phyloP scores from a whole-genome alignment of 1,140 invertebrate species.

The Pseudomyrmex gracilis region DNA sequence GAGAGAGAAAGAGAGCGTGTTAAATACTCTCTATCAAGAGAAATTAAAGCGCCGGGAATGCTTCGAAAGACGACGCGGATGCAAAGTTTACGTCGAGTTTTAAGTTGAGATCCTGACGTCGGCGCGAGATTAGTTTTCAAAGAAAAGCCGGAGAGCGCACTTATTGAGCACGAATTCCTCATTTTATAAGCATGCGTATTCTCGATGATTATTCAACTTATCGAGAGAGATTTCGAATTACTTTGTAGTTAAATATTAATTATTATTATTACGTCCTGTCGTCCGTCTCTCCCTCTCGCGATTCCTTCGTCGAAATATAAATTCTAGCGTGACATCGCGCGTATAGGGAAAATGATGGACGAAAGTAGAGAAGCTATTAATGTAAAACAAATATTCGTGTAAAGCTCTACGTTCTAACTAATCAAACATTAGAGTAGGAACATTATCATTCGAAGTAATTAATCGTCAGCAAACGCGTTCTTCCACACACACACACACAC shows the following conservation, averaged over 20 bases:
- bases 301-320: no score
- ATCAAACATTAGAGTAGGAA: no score
- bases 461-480: no score
- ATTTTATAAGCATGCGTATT: not conserved
- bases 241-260: not conserved
- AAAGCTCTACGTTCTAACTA: no score
- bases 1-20: not conserved
- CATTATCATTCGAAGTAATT: no score
- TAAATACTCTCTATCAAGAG: constrained; percentile 35
- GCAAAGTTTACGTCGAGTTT: constrained; percentile 20
- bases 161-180: not conserved
- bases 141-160: not conserved
- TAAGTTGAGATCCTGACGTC: not conserved
- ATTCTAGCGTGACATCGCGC: no score
- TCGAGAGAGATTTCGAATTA: not conserved
- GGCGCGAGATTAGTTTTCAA: constrained; percentile 11
- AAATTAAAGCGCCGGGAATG: constrained; percentile 32
- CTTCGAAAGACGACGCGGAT: not conserved
- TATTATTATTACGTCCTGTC: not conserved
- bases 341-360: not conserved
- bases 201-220: not conserved
- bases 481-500: no score
- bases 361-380: not conserved
- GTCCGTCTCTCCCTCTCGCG: not conserved
- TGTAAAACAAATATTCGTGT: no score